Evolutionary conservation across 2,113 vertebrate genomes (phyloP), one percentile per base, ranked within the genome.

Genomic region (Seriola aureovittata): DNA sequence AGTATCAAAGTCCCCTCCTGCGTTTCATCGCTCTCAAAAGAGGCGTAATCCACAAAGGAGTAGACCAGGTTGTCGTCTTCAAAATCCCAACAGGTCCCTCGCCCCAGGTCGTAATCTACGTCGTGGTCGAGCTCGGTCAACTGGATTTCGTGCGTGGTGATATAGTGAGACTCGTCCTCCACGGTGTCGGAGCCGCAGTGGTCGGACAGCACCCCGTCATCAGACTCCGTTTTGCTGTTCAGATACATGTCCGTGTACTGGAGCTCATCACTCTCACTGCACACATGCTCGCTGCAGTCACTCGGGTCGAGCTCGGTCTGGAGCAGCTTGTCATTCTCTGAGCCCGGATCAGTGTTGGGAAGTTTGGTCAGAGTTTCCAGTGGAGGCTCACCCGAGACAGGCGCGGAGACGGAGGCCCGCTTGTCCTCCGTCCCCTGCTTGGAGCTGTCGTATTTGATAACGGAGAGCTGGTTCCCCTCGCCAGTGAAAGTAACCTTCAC

Each of bases 111-210:
- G 60, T 94, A 95, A 60, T 96, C 95, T 52, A 96, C 96, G 66
- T 98, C 97, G 92, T 98, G 97, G 80, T 98, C 98, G 77, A 97
- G 95, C 85, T 99, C 98, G 0, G 97, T 98, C 77, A 99, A 93
- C 91, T 99, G 98, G 93, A 99, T 99, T 85, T 99, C 98, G 52
- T 97, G 98, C 44, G 98, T 99, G 67, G 97, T 98, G 91, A 99
- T 99, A 60, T 97, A 99, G 94, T 98, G 97, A 4, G 96, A 95
- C 87, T 98, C 97, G 82, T 95, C 94, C 81, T 96, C 94, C 44
- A 86, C 90, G 46, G 81, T 80, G 69, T 93, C 91, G 5, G 85
- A 76, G 69, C 75, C 55, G 73, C 85, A 83, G 74, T 85, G 89
- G 58, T 94, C 93, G 4, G 92, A 92, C 65, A 92, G 74, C 36